Percentiles rank a stretch among this genome's conserved stretches.
phyloP scores from a whole-genome alignment of 2,797 vertebrate species.

The Distichodus sexfasciatus region DNA sequence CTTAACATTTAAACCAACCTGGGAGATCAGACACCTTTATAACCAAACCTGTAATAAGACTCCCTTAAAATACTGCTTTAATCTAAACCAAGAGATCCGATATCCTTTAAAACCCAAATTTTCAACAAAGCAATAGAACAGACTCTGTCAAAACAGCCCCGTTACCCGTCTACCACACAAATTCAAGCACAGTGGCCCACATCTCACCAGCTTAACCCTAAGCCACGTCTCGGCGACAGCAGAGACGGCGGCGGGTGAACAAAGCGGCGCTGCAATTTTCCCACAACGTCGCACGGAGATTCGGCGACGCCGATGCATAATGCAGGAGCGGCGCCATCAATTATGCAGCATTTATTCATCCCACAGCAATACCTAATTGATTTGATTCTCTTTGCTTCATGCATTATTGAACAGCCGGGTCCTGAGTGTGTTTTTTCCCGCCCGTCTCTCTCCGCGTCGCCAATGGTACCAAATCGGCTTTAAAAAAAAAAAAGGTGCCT shows the following conservation, averaged over 20 bases:
- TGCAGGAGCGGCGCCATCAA: constrained; percentile 63
- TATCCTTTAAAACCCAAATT: no score
- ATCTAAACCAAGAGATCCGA: no score
- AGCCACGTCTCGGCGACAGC: not conserved
- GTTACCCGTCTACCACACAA: constrained; percentile 1
- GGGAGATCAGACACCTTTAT: no score
- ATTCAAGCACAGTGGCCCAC: no score
- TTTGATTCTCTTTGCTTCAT: constrained; percentile 67
- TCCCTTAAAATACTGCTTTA: no score
- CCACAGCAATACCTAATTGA: constrained; percentile 69
- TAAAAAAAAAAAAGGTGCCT: no score
- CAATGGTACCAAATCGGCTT: no score
- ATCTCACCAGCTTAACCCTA: constrained; percentile 9
- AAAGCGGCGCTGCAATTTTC: constrained; percentile 49
- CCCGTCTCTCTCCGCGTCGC: not conserved
- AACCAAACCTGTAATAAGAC: no score
- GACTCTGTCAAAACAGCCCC: no score
- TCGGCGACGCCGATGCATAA: constrained; percentile 64
- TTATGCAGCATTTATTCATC: constrained; percentile 73
- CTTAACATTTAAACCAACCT: no score
- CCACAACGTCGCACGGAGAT: constrained; percentile 54
- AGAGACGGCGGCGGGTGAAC: not conserved
- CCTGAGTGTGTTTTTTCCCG: constrained; percentile 13
- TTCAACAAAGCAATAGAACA: no score
- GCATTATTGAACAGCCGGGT: constrained; percentile 65